phyloP scores from a whole-genome alignment of 2,888 invertebrate species.

The Tachystola acroxantha region DNA sequence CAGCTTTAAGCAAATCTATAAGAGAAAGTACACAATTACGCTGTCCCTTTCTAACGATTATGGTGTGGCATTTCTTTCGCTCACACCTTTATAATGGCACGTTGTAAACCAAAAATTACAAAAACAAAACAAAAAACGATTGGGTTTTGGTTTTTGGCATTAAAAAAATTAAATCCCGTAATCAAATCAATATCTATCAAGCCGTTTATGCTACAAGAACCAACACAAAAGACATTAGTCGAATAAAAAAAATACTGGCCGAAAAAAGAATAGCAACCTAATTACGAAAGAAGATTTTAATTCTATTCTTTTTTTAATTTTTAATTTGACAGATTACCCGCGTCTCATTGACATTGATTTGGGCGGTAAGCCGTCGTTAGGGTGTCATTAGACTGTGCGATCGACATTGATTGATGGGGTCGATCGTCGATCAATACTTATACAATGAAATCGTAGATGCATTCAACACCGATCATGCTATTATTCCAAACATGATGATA shows the following conservation, averaged over 20 bases:
- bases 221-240: no score
- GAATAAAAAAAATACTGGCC: constrained; percentile 33
- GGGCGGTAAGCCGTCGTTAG: constrained; percentile 20
- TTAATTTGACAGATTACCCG: constrained; percentile 18
- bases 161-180: no score
- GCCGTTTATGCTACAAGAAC: no score
- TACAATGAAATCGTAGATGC: no score
- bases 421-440: no score
- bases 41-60: constrained; percentile 33
- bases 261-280: constrained; percentile 28
- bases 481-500: no score
- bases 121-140: no score
- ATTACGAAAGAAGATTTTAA: constrained; percentile 14
- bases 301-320: constrained; percentile 14
- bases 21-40: constrained; percentile 40
- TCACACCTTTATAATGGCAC: constrained; percentile 47
- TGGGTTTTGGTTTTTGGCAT: no score
- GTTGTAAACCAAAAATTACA: constrained; percentile 33
- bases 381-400: no score
- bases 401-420: no score
- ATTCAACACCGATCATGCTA: no score
- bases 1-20: constrained; percentile 71
- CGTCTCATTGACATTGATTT: constrained; percentile 16
- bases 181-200: no score
- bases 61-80: constrained; percentile 23